Evolutionary conservation across 2,888 invertebrate genomes (phyloP).

Genomic region (Drosophila atripex): DNA sequence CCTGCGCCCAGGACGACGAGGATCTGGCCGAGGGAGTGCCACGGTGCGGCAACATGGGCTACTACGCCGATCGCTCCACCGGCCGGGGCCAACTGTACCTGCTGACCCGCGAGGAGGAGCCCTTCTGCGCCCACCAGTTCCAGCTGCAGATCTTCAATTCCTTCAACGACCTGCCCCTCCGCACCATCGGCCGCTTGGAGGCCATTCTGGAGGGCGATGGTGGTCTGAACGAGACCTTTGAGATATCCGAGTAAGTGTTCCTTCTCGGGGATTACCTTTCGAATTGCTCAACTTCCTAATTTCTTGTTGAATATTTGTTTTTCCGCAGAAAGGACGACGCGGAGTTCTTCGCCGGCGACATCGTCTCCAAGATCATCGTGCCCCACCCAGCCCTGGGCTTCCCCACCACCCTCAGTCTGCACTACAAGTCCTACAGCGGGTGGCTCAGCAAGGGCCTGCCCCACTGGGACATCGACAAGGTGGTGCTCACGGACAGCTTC

Average conservation of each 20-base stretch:
- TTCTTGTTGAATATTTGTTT: neutral
- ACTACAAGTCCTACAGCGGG: conserved; percentile 94
- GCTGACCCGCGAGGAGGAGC: conserved; percentile 94
- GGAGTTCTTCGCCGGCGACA: conserved; percentile 88
- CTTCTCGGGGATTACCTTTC: neutral
- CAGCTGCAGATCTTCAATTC: conserved; percentile 92
- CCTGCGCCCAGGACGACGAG: conserved; percentile 85
- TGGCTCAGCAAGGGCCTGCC: conserved; percentile 94
- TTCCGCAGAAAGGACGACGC: conserved; percentile 92
- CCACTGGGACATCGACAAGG: conserved; percentile 92
- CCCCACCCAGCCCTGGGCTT: conserved; percentile 94
- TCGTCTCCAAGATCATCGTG: conserved; percentile 92
- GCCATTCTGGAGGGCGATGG: conserved; percentile 92
- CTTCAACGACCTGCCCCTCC: conserved; percentile 86
- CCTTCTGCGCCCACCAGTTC: conserved; percentile 97
- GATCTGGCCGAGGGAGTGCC: conserved; percentile 84
- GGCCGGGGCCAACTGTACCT: conserved; percentile 95
- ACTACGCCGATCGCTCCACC: conserved; percentile 93
- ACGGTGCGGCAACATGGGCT: conserved; percentile 96
- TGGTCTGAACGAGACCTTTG: conserved; percentile 94
- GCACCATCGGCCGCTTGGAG: conserved; percentile 89
- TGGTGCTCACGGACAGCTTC: conserved; percentile 93
- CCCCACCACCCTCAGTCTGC: conserved; percentile 89
- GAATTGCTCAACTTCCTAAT: too few relatives aligned
- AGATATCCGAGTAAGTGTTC: conserved; percentile 90